A percentile compares a stretch with the other conserved stretches of the same genome.
These are phyloP conservation scores for Asbolus verrucosus DNA, from an alignment of 1,140 invertebrate genomes.

Conservation along the genomic window DNA sequence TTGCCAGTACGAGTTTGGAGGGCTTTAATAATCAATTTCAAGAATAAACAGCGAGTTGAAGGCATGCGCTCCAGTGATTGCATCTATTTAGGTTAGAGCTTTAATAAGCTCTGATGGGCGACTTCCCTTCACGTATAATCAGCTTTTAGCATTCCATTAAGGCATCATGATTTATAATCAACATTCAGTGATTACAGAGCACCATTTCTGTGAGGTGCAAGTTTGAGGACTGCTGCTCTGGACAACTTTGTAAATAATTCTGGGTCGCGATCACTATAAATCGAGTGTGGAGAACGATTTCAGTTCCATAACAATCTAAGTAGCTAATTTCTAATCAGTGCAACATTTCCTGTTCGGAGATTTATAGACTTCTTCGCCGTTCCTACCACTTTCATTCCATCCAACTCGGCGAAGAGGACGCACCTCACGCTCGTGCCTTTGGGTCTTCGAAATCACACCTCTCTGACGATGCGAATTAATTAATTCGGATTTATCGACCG, in stretches of 20 bases:
- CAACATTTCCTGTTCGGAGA: constrained; percentile 43
- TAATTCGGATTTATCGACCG: constrained; percentile 6
- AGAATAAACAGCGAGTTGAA: neutral
- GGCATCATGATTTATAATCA: neutral
- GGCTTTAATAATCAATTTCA: neutral
- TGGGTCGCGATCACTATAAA: constrained; percentile 12
- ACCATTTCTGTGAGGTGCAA: neutral
- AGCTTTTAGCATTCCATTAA: neutral
- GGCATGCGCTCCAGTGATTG: neutral
- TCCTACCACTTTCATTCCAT: constrained; percentile 9
- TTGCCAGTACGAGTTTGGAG: too few species aligned
- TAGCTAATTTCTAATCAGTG: constrained; percentile 48
- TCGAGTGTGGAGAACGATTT: constrained; percentile 33
- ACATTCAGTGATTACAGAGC: neutral
- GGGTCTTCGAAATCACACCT: too few species aligned
- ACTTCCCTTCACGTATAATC: constrained; percentile 2
- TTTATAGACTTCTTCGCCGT: constrained; percentile 39
- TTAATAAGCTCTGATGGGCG: neutral
- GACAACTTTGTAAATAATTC: constrained; percentile 3
- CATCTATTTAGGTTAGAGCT: neutral
- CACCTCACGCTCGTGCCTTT: neutral
- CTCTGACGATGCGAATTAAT: too few species aligned
- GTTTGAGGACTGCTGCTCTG: neutral
- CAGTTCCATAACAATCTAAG: constrained; percentile 45
- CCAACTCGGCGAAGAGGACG: neutral